Base-by-base conservation (phyloP, 2,888 invertebrate genomes). In the Zygogramma bicolorata region DNA sequence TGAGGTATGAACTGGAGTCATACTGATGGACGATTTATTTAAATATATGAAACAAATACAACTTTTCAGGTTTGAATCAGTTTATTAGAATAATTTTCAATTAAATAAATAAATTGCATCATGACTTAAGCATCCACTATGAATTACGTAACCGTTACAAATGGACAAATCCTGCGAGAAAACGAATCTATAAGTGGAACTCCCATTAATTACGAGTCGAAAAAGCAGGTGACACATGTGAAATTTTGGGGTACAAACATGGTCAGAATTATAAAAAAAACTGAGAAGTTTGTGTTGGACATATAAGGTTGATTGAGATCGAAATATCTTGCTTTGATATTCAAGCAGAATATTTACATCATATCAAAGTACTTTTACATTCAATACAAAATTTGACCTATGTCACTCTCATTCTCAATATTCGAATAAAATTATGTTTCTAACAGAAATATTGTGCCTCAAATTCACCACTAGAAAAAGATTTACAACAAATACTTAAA, bases 81-180 rank as follows among this genome's bases (percentile, higher is more conserved):
- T 86, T 86, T 86, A 86, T 86, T 86, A 86, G 85, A 86, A 86
- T 86, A 86, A 84, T 84, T 84, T 85, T 80, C 83, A 85, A 79
- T 82, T 82, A 84, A 85, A 85, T 86, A 86, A 86, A 86, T 86
- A 85, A 85, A 85, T 83, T 85, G 85, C 85, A 84, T 84, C 83
- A 84, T 82, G 84, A 85, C 84, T 83, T 77, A 86, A 85, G 86
- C 86, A 79, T 84, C 81, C 83, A 83, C 84, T 85, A 85, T 82
- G 79, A 83, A 82, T 82, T 82, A 81, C 77, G 74, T 80, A 77
- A 78, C 80, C 77, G 81, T 79, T 80, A 74, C 72, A 74, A 63
- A 60, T 68, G 68, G 62, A 61, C 59, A 49, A 29, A 63, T 49
- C 40, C 29, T 58, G 57, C 25, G 40, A 67, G 46, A 40, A 34